A percentile compares a stretch with the other conserved stretches of the same genome.
Evolutionary conservation across 2,888 invertebrate genomes (phyloP).

Genomic region (Cosmia pyralina): DNA sequence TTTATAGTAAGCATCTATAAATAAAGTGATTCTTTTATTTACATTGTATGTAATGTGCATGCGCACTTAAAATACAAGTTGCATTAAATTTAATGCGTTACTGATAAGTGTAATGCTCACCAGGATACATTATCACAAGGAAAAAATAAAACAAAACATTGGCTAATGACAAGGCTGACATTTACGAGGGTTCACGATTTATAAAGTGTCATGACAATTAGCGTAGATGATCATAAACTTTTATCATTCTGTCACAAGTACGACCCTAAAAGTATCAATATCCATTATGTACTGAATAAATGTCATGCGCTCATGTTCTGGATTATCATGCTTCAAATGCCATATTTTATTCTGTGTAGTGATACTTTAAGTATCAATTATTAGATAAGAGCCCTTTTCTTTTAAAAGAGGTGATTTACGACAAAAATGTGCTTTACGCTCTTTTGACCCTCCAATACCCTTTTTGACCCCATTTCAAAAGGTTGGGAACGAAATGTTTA

Average conservation of each 20-base stretch:
- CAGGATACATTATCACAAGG: slow-evolving; percentile 45
- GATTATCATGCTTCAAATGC: slow-evolving; percentile 35
- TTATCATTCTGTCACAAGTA: slow-evolving; percentile 62
- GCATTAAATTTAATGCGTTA: slow-evolving; percentile 59
- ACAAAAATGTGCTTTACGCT: not conserved
- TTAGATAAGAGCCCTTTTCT: not conserved
- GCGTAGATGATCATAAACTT: slow-evolving; percentile 70
- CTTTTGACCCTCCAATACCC: slow-evolving; percentile 1
- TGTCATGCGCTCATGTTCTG: slow-evolving; percentile 49
- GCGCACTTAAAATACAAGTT: slow-evolving; percentile 53
- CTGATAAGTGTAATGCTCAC: slow-evolving; percentile 51
- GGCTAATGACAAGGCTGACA: slow-evolving; percentile 65
- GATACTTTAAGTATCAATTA: not conserved
- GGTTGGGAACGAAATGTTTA: slow-evolving; percentile 1
- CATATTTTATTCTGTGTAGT: slow-evolving; percentile 18
- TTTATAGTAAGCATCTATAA: slow-evolving; percentile 13
- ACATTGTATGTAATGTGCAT: slow-evolving; percentile 40
- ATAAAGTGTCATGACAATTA: slow-evolving; percentile 73
- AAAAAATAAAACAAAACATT: slow-evolving; percentile 56
- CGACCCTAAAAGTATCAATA: slow-evolving; percentile 62
- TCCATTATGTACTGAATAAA: slow-evolving; percentile 50
- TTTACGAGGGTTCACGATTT: slow-evolving; percentile 73
- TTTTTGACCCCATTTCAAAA: not conserved
- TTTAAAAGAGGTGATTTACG: not conserved
- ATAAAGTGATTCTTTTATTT: slow-evolving; percentile 48